Evolutionary conservation across 2,888 invertebrate genomes (phyloP).

Genomic region (Congeria kusceri): DNA sequence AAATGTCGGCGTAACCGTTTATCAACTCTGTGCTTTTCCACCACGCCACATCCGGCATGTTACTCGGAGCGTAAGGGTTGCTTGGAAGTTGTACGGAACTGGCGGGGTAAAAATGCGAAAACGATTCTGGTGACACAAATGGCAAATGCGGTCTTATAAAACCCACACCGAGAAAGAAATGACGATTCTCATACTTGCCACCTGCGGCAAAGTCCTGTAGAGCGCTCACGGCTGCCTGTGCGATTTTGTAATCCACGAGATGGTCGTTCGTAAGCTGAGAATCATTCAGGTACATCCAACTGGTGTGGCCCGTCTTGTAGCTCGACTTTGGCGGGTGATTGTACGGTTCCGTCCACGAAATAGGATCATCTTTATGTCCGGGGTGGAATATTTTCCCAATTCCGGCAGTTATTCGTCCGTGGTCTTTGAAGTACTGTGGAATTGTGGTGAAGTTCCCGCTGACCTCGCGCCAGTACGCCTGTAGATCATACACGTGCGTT

Average conservation of each 20-base stretch:
- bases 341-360: constrained; percentile 67
- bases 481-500: constrained; percentile 62
- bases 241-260: constrained; percentile 92
- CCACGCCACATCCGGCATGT: constrained; percentile 71
- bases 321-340: constrained; percentile 15
- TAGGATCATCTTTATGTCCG: constrained; percentile 64
- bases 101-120: constrained; percentile 87
- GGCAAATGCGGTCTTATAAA: constrained; percentile 96
- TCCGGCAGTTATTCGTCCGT: constrained; percentile 56
- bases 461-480: constrained; percentile 49
- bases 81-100: constrained; percentile 56
- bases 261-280: constrained; percentile 86
- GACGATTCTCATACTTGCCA: constrained; percentile 82
- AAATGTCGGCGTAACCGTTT: constrained; percentile 52
- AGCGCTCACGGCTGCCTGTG: constrained; percentile 89
- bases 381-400: constrained; percentile 66
- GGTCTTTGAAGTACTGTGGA: constrained; percentile 65
- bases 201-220: constrained; percentile 84
- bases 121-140: constrained; percentile 87
- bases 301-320: constrained; percentile 21
- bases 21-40: constrained; percentile 57
- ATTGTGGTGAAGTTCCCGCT: constrained; percentile 66
- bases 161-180: constrained; percentile 93
- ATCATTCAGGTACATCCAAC: constrained; percentile 65
- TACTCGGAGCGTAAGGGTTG: constrained; percentile 65